phyloP scores from a whole-genome alignment of 2,888 invertebrate species.

The Macropis europaea region DNA sequence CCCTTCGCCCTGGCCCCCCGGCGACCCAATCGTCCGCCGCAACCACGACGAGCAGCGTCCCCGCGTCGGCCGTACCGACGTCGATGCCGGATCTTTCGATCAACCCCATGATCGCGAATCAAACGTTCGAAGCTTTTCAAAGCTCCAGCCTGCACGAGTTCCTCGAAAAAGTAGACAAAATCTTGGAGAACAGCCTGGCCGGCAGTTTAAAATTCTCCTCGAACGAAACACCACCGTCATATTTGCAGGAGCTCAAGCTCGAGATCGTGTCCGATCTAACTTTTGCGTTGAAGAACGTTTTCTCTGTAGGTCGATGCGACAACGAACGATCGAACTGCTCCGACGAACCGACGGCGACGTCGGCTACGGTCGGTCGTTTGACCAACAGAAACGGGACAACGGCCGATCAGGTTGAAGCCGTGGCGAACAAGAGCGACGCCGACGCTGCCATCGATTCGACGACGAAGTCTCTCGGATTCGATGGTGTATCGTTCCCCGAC shows the following conservation, averaged over 20 bases:
- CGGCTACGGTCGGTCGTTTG: background rate
- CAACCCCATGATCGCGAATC: background rate
- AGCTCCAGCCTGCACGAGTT: constrained; percentile 52
- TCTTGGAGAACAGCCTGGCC: constrained; percentile 64
- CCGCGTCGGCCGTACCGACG: no score
- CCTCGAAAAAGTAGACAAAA: constrained; percentile 64
- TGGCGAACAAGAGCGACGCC: background rate
- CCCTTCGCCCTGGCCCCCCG: constrained; percentile 90
- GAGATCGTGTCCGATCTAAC: constrained; percentile 68
- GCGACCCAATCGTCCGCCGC: no score
- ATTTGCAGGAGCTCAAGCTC: constrained; percentile 62
- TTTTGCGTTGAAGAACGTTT: constrained; percentile 58
- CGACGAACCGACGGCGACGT: background rate
- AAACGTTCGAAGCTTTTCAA: background rate
- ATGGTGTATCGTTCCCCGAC: background rate
- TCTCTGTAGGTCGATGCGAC: constrained; percentile 27
- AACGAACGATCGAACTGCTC: constrained; percentile 7
- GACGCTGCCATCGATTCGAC: constrained; percentile 1
- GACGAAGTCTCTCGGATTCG: background rate
- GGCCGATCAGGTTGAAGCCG: background rate
- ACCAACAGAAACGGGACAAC: background rate
- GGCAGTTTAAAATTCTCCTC: constrained; percentile 57
- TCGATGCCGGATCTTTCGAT: background rate
- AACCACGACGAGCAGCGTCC: no score
- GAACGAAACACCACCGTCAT: constrained; percentile 58